phyloP scores from a whole-genome alignment of 2,113 vertebrate genomes.

The Crocuta crocuta region DNA sequence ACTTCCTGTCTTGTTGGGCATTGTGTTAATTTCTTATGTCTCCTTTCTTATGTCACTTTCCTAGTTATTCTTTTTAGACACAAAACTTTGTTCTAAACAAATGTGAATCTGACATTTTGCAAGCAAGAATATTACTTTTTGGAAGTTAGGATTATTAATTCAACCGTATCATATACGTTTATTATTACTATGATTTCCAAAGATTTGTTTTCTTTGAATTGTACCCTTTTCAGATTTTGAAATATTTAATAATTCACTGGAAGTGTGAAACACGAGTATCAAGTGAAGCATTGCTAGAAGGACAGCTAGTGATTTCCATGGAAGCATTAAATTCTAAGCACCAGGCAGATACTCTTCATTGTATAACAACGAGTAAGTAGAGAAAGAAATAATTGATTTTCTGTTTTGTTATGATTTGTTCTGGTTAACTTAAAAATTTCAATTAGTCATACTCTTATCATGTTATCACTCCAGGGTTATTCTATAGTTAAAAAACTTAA shows the following conservation, averaged over 20 bases:
- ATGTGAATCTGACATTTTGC: slow-evolving; percentile 50
- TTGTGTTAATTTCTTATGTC: slow-evolving; percentile 35
- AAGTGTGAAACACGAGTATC: slow-evolving; percentile 57
- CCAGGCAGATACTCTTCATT: slow-evolving; percentile 65
- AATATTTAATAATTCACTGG: slow-evolving; percentile 81
- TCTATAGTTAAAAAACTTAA: slow-evolving; percentile 33
- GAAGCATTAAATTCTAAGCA: slow-evolving; percentile 70
- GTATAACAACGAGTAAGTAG: slow-evolving; percentile 80
- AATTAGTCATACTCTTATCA: slow-evolving; percentile 21
- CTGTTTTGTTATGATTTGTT: slow-evolving; percentile 15
- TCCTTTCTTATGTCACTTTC: slow-evolving; percentile 22
- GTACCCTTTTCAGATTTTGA: slow-evolving; percentile 82
- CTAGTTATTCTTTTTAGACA: slow-evolving; percentile 30
- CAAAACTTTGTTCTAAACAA: slow-evolving; percentile 16
- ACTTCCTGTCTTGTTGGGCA: slow-evolving; percentile 26
- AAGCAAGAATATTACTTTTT: slow-evolving; percentile 35
- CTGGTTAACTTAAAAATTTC: slow-evolving; percentile 54
- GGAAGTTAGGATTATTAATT: slow-evolving; percentile 33
- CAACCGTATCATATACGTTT: slow-evolving; percentile 39
- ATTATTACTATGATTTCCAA: slow-evolving; percentile 55
- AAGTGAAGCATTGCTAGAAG: slow-evolving; percentile 60
- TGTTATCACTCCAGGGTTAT: slow-evolving; percentile 17
- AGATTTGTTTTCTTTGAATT: slow-evolving; percentile 62
- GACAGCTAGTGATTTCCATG: slow-evolving; percentile 76
- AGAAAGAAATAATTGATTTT: slow-evolving; percentile 60